phyloP scores from a whole-genome alignment of 2,797 vertebrate species.

The Onychomys leucogaster region DNA sequence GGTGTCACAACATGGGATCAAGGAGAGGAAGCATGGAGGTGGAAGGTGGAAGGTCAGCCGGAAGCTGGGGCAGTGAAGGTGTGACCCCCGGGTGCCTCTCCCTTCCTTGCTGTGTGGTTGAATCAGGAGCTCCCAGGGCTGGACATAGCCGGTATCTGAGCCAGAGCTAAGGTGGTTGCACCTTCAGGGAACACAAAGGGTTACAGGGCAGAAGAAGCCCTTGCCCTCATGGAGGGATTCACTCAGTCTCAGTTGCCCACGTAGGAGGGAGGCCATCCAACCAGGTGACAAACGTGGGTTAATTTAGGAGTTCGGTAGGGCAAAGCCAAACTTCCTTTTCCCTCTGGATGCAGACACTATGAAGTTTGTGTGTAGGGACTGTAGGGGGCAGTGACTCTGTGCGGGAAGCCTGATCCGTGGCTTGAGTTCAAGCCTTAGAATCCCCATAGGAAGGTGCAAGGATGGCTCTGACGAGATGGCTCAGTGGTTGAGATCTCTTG shows the following conservation, averaged over 20 bases:
- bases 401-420: neutral
- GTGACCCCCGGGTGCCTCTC: accelerated
- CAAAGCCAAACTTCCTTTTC: neutral
- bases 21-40: neutral
- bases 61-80: accelerated
- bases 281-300: neutral
- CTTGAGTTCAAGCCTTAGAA: neutral
- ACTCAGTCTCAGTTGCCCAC: neutral
- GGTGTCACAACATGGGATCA: neutral
- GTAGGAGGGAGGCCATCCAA: accelerated
- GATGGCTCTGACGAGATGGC: neutral
- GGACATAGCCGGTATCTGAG: accelerated
- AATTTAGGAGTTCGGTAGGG: neutral
- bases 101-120: too few relatives aligned
- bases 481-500: neutral
- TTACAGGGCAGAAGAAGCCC: neutral
- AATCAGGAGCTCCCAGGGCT: neutral
- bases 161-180: too few relatives aligned
- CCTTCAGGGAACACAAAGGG: neutral
- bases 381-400: neutral
- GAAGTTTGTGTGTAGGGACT: neutral
- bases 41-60: accelerated
- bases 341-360: neutral
- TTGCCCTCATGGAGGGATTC: neutral
- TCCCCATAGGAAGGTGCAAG: neutral